Evolutionary conservation across 92 coral and sea anemone genomes (phyloP), one percentile per base, ranked within the genome.

Genomic region (Meandrina meandrites): DNA sequence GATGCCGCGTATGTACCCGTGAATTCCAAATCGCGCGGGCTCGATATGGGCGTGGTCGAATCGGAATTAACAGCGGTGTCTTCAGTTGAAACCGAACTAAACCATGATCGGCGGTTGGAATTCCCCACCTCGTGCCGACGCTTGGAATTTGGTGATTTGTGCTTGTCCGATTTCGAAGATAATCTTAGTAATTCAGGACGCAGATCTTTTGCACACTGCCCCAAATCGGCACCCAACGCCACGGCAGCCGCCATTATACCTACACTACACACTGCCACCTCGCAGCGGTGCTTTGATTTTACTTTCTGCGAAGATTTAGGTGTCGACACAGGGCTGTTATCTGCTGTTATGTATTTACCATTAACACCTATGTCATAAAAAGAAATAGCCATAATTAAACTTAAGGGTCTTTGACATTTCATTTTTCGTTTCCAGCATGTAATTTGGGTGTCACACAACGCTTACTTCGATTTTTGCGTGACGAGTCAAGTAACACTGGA

Each of bases 121-220:
- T 69, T 81, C 51, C 88, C 90, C 68, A 93, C 88, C 66, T 94
- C 98, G 80, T 91, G 84, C 48, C 93, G 94, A 14, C 98, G 98
- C 64, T 93, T 87, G 50, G 96, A 90, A 58, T 84, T 94, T 79
- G 93, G 94, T 0, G 94, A 91, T 66, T 92, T 90, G 57, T 90
- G 88, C 83, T 88, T 91, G 45, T 91, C 93, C 15, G 91, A 76
- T 37, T 90, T 92, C 21, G 92, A 90, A 42, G 88, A 84, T 14
- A 66, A 62, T 53, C 92, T 85, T 64, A 84, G 28, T 48, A 78
- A 68, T 5, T 86, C 95, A 21, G 91, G 91, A 27, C 91, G 93
- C 45, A 92, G 87, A 73, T 90, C 90, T 58, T 89, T 90, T 6
- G 95, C 85, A 19, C 82, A 90, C 27, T 81, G 66, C 2, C 91